Evolutionary conservation across 2,888 invertebrate species (phyloP).

Genomic region (Drosophila infuscata): DNA sequence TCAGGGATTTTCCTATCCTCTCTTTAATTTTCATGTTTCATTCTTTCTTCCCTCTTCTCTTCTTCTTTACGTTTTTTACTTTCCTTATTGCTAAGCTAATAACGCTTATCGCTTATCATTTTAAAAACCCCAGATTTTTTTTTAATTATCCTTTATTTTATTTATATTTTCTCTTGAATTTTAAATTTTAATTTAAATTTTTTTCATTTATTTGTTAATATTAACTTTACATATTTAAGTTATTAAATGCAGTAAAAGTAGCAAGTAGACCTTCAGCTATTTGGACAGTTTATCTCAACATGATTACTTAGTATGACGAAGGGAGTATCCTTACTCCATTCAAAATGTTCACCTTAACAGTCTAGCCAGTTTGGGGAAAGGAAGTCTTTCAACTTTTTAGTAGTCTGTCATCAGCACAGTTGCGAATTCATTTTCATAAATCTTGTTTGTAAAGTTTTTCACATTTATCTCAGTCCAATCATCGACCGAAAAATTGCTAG

Average conservation of each 20-base stretch:
- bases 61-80: neutral
- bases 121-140: neutral
- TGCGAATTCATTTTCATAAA: constrained; percentile 8
- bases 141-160: neutral
- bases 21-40: neutral
- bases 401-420: neutral
- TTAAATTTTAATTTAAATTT: neutral
- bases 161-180: neutral
- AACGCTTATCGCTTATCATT: neutral
- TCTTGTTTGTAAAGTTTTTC: constrained; percentile 9
- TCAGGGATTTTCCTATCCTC: neutral
- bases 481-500: constrained; percentile 26
- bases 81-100: neutral
- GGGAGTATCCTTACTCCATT: neutral
- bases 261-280: neutral
- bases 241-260: neutral
- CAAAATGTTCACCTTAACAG: neutral
- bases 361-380: neutral
- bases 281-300: neutral
- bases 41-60: neutral
- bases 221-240: neutral
- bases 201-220: neutral
- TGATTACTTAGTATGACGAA: neutral
- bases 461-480: constrained; percentile 15
- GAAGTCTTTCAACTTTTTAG: neutral